Evolutionary conservation across 2,888 invertebrate genomes (phyloP).

Genomic region (Automeris io): DNA sequence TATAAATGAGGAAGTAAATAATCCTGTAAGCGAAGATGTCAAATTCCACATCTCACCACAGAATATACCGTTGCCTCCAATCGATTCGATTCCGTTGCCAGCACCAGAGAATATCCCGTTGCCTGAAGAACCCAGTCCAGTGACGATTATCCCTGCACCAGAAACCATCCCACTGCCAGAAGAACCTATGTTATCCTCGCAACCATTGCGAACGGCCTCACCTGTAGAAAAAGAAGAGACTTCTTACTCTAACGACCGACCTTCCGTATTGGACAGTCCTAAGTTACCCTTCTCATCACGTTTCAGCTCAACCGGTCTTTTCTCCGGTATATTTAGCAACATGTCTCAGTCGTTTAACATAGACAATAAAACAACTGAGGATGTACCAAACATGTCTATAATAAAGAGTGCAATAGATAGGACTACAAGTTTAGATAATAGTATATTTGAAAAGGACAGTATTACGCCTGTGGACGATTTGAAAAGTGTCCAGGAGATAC

Average conservation of each 20-base stretch:
- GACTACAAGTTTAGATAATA: conserved; percentile 66
- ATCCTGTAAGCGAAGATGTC: conserved; percentile 37
- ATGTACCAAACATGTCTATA: conserved; percentile 64
- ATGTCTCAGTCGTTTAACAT: conserved; percentile 50
- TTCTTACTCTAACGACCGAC: conserved; percentile 30
- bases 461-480: conserved; percentile 60
- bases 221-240: conserved; percentile 32
- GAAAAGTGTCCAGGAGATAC: conserved; percentile 66
- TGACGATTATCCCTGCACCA: conserved; percentile 44
- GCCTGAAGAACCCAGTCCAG: conserved; percentile 53
- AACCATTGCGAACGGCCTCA: conserved; percentile 21
- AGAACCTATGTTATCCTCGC: conserved; percentile 44
- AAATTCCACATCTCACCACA: conserved; percentile 53
- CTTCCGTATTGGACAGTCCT: conserved; percentile 43
- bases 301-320: conserved; percentile 60
- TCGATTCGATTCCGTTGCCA: conserved; percentile 64
- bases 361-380: conserved; percentile 52
- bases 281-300: conserved; percentile 52
- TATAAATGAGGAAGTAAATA: conserved; percentile 44
- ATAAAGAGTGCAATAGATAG: conserved; percentile 73
- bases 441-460: conserved; percentile 60
- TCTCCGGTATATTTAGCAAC: conserved; percentile 65
- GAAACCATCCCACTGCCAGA: conserved; percentile 62
- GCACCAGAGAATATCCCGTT: conserved; percentile 57
- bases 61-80: conserved; percentile 61